Evolutionary conservation across 2,888 invertebrate species (phyloP), one percentile per base, ranked within the genome.

Genomic region (Dyspetes luteomarginatus): DNA sequence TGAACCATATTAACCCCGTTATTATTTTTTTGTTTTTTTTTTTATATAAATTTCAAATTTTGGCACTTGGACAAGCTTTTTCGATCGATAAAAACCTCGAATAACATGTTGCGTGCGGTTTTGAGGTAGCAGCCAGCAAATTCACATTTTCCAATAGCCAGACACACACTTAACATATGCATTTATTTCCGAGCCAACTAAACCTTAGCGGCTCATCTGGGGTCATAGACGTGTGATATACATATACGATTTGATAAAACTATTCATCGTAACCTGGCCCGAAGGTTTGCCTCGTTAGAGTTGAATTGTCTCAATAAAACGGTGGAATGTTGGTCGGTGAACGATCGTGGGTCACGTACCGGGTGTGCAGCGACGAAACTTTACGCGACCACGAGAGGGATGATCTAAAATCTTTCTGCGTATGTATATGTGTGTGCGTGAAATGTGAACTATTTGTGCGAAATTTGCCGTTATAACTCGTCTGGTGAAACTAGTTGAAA

Each of bases 261-360:
- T 71, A 76, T 72, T 43, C 9, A 24, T 67, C 15, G 58, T 65
- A 4, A 24, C n/a, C 24, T 15, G 30, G 36, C 48, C 43, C 19
- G 48, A 60, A 48, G 30, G 76, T 77, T 76, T 72, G 72, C 72
- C 77, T 81, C 77, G 80, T 81, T 81, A 81, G 72, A 43, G 80
- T 76, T 76, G 76, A 81, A 76, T 81, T 73, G 80, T 81, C 76
- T 56, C 72, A 56, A 15, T 12, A 36, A 22, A 9, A 24, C 48
- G 30, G 45, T 48, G 48, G 62, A 81, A 76, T 73, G 65, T 75
- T 80, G 71, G 36, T 41, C 62, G 48, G 22, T 55, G 72, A 55
- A 78, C 58, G 65, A 65, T 50, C 43, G 58, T 60, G 26, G 62
- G 36, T 55, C 80, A 81, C 76, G 76, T 81, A 76, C 71, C 60